phyloP scores from a whole-genome alignment of 2,888 invertebrate species.

The Mesorhabditis belari region DNA sequence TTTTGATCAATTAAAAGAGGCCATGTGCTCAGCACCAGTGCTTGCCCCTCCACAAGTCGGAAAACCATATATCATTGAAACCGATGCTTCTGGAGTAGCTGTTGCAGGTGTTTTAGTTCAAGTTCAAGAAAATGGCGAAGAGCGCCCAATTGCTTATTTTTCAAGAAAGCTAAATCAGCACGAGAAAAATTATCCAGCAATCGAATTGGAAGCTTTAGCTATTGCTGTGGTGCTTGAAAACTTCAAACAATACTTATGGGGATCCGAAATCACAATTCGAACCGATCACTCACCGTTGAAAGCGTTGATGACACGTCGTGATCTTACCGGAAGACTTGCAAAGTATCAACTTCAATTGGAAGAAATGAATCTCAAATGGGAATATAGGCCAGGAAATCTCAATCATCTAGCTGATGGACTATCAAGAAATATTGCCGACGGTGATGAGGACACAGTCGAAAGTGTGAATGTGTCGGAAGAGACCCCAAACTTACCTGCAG shows the following conservation, averaged over 20 bases:
- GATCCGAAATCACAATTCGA: slow-evolving; percentile 3
- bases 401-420: slow-evolving; percentile 8
- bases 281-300: slow-evolving; percentile 14
- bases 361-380: slow-evolving; percentile 7
- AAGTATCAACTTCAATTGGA: slow-evolving; percentile 5
- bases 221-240: slow-evolving; percentile 7
- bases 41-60: slow-evolving; percentile 8
- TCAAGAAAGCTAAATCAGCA: slow-evolving; percentile 3
- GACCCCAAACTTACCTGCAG: background rate
- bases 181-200: slow-evolving; percentile 7
- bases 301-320: slow-evolving; percentile 4
- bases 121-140: slow-evolving; percentile 2
- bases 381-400: slow-evolving; percentile 9
- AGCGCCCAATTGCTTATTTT: slow-evolving; percentile 7
- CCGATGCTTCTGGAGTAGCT: slow-evolving; percentile 10
- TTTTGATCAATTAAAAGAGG: slow-evolving; percentile 4
- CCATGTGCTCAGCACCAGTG: slow-evolving; percentile 6
- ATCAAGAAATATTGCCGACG: background rate
- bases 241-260: slow-evolving; percentile 12
- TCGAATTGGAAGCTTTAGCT: slow-evolving; percentile 14
- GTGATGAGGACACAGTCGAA: too few relatives aligned
- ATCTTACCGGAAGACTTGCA: slow-evolving; percentile 5
- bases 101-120: slow-evolving; percentile 13
- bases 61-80: slow-evolving; percentile 11
- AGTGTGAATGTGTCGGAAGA: too few relatives aligned